Evolutionary conservation across 2,888 invertebrate genomes (phyloP), one percentile per base, ranked within the genome.

Genomic region (Melinaea marsaeus): DNA sequence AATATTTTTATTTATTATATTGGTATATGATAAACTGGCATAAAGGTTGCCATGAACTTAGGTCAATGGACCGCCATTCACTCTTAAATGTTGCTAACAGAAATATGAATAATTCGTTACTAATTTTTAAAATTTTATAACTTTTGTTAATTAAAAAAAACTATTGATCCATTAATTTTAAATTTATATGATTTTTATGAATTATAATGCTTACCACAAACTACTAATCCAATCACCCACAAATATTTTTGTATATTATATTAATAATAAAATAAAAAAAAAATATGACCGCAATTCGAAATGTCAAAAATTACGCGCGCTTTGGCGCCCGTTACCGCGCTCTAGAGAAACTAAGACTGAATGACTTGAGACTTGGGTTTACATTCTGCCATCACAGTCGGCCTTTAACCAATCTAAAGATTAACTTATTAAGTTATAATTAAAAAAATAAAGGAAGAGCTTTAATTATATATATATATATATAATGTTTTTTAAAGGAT

Each of bases 281-380:
- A 59, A 58, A 57, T 55, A 55, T 47, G 60, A 48, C 51, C 45
- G 35, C 62, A 62, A 46, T 58, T 60, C 60, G 11, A 64, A 58
- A 54, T 60, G 62, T 62, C 60, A 60, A 60, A 62, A 22, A 54
- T 61, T 42, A 64, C 66, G 62, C 66, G 64, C 66, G 64, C 64
- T 60, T 62, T 58, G 37, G 62, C 58, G 62, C 58, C 42, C 57
- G 51, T 57, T 13, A 34, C 54, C 46, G 58, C 45, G 62, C 33
- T 54, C 60, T 62, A 62, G 55, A 62, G 62, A 62, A 67, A 67
- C 62, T 54, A 13, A 42, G 42, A 59, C 59, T 54, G 48, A 48
- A 59, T 5, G 51, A 13, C 51, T 33, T 51, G 13, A 7, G 47
- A 34, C 32, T 54, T 55, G 33, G 34, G 60, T 33, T 66, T 46